Percentiles rank a stretch among this genome's conserved stretches.
Evolutionary conservation across 1,140 invertebrate genomes (phyloP).

Genomic region (Aphaenogaster ashmeadi): DNA sequence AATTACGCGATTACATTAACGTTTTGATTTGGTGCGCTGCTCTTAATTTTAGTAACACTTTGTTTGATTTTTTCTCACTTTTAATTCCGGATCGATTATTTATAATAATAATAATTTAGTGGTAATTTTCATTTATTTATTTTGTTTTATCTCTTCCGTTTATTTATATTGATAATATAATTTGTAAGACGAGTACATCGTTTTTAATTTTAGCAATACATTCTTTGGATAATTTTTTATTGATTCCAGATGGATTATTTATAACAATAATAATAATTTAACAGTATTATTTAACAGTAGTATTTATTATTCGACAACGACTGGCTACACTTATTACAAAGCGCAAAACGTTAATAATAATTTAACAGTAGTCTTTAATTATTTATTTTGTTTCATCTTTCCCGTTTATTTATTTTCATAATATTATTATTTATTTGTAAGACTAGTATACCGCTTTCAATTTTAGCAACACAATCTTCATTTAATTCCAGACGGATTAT

Average conservation of each 20-base stretch:
- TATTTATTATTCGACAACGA: not conserved
- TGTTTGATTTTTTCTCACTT: not conserved
- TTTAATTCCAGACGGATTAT: too few relatives aligned
- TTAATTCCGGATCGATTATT: not conserved
- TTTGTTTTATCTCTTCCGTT: not conserved
- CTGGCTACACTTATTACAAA: too few relatives aligned
- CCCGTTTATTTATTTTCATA: not conserved
- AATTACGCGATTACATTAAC: not conserved
- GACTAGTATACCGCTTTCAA: too few relatives aligned
- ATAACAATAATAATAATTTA: not conserved
- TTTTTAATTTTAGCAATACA: not conserved
- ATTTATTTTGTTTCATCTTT: not conserved
- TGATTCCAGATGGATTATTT: conserved; percentile 16
- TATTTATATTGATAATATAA: not conserved
- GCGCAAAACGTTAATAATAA: not conserved
- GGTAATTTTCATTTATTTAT: not conserved
- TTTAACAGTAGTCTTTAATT: not conserved
- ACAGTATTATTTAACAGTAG: not conserved
- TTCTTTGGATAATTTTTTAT: not conserved
- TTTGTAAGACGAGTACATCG: too few relatives aligned
- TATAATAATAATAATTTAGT: not conserved
- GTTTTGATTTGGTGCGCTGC: not conserved
- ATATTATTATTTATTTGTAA: too few relatives aligned
- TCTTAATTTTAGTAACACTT: not conserved
- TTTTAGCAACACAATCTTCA: too few relatives aligned